These are phyloP conservation scores for Oscheius sp. DNA, from an alignment of 1,140 invertebrate species.

Conservation along the genomic window DNA sequence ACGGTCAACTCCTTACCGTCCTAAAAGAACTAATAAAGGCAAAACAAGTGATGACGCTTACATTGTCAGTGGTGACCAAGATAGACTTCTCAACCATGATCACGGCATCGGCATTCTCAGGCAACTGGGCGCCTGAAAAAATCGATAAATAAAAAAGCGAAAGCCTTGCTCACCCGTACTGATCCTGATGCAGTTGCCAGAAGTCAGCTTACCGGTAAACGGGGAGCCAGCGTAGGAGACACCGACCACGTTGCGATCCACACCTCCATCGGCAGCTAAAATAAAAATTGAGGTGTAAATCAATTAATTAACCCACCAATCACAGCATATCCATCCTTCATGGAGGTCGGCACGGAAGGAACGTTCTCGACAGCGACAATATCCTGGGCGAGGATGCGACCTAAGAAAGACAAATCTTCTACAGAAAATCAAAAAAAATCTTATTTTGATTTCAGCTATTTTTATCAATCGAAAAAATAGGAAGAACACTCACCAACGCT, in stretches of 20 bases:
- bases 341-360: conserved; percentile 3
- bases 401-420: no score
- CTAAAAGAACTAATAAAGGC: no score
- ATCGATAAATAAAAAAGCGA: not conserved
- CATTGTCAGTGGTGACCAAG: conserved; percentile 17
- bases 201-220: conserved; percentile 1
- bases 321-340: conserved; percentile 28
- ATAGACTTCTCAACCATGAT: conserved; percentile 22
- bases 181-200: not conserved
- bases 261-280: not conserved
- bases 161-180: not conserved
- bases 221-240: not conserved
- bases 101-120: conserved; percentile 28
- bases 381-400: not conserved
- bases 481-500: no score
- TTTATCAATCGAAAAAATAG: no score
- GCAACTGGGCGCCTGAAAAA: conserved; percentile 2
- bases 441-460: no score
- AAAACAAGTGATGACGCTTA: no score
- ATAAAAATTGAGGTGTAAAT: not conserved
- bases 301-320: conserved; percentile 3
- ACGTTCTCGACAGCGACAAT: not conserved
- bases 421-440: no score
- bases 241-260: not conserved
- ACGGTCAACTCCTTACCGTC: no score